Conservation (phyloP, 1,140 invertebrate genomes). For the Stratiolaelaps scimitus region DNA sequence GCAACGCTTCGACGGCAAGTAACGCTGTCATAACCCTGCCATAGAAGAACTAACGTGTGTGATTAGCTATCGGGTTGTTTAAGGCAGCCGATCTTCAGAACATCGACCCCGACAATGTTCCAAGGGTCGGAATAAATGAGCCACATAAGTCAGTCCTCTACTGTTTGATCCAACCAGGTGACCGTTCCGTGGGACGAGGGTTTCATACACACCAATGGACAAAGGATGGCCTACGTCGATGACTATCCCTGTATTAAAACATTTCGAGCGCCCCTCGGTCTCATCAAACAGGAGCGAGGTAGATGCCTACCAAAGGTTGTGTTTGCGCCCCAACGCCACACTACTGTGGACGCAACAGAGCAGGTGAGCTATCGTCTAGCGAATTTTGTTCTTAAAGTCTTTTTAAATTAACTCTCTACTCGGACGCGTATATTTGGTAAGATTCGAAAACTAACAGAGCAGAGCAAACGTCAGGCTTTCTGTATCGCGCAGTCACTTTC, state of each 20-base stretch:
- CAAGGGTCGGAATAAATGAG: neutral
- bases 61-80: no score
- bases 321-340: neutral
- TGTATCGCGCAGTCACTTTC: no score
- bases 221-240: neutral
- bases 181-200: neutral
- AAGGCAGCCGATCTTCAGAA: no score
- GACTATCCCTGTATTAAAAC: constrained; percentile 12
- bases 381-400: no score
- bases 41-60: no score
- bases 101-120: neutral
- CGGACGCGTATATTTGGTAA: no score
- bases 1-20: no score
- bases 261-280: neutral
- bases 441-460: no score
- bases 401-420: no score
- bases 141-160: neutral
- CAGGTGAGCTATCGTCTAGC: neutral
- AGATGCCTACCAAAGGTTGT: neutral
- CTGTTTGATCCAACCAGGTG: neutral
- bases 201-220: constrained; percentile 2
- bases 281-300: neutral
- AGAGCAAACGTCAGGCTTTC: no score
- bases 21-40: no score
- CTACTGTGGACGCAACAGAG: neutral